phyloP scores from a whole-genome alignment of 2,888 invertebrate species.

The Sepiola atlantica region DNA sequence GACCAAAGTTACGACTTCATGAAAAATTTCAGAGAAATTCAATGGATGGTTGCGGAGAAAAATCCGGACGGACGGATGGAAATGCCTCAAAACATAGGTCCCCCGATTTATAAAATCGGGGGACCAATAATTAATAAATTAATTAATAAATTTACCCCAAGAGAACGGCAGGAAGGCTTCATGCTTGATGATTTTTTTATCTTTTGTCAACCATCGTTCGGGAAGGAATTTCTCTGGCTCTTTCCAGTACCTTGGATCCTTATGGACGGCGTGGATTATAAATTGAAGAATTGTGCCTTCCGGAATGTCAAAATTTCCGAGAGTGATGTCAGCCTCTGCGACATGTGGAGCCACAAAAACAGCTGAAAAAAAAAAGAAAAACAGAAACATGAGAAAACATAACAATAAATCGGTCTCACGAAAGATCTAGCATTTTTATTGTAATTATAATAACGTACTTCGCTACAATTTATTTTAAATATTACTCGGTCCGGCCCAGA shows the following conservation, averaged over 20 bases:
- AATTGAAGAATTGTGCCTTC: conserved; percentile 60
- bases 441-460: background rate
- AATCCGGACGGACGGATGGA: too few relatives aligned
- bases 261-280: conserved; percentile 65
- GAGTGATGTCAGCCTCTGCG: background rate
- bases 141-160: background rate
- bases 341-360: conserved; percentile 62
- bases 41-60: too few relatives aligned
- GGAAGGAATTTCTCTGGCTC: conserved; percentile 67
- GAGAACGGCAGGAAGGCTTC: conserved; percentile 64
- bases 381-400: background rate
- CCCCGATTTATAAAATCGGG: too few relatives aligned
- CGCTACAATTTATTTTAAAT: too few relatives aligned
- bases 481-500: too few relatives aligned
- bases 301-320: conserved; percentile 59
- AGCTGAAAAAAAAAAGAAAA: conserved; percentile 54
- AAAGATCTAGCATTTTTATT: background rate
- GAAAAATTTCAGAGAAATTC: too few relatives aligned
- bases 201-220: conserved; percentile 55
- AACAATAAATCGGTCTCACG: conserved; percentile 47
- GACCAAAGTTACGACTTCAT: too few relatives aligned
- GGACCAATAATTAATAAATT: too few relatives aligned
- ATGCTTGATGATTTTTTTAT: conserved; percentile 58
- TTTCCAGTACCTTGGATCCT: conserved; percentile 65
- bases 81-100: too few relatives aligned